Percentiles rank a stretch among this genome's conserved stretches.
Conservation (phyloP, 2,113 vertebrate species). For the Ctenodactylus gundi region DNA sequence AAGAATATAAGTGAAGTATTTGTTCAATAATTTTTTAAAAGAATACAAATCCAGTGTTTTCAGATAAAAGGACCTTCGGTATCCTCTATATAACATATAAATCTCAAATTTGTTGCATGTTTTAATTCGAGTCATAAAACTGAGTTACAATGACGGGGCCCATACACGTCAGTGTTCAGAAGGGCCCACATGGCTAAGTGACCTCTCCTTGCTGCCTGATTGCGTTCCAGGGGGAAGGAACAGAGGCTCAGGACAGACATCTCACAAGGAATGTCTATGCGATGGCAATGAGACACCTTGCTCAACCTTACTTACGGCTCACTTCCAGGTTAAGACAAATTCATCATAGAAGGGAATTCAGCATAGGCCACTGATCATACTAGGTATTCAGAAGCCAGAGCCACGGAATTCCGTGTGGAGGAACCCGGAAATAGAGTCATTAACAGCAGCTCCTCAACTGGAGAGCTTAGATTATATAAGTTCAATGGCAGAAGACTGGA, state of each 20-base stretch:
- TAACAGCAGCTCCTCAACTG: background rate
- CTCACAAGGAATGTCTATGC: background rate
- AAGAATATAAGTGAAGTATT: background rate
- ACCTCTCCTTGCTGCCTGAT: background rate
- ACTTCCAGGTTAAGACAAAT: background rate
- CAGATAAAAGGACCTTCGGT: background rate
- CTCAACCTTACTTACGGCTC: background rate
- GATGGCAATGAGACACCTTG: background rate
- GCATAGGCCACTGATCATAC: background rate
- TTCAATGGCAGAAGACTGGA: background rate
- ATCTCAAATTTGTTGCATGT: background rate
- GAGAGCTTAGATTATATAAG: background rate
- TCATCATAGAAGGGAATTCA: background rate
- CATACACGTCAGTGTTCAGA: background rate
- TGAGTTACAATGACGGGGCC: background rate
- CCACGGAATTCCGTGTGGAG: background rate
- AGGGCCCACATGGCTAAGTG: background rate
- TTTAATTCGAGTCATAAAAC: background rate
- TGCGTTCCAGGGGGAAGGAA: background rate
- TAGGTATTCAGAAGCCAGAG: background rate
- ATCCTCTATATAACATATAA: background rate
- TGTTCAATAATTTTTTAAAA: background rate
- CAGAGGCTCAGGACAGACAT: background rate
- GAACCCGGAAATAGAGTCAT: background rate
- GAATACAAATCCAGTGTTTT: background rate